Conservation (phyloP, 2,113 vertebrate species). For the Podarcis raffonei region DNA sequence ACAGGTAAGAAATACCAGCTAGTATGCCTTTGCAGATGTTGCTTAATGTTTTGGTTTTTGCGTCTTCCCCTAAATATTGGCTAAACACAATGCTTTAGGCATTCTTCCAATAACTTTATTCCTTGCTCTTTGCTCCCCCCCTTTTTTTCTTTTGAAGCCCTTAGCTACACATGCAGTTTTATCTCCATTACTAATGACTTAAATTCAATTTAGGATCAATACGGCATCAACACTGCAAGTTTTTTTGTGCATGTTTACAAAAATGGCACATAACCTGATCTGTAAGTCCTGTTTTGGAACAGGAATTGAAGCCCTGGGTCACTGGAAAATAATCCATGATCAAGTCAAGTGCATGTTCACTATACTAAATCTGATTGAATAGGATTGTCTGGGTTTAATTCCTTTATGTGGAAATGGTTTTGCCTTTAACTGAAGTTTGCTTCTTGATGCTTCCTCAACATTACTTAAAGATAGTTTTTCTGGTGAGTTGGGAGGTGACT, state of each 20-base stretch:
- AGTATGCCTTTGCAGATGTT: slow-evolving; percentile 32
- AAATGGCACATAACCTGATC: background rate
- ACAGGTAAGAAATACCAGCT: slow-evolving; percentile 81
- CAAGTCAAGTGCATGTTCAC: slow-evolving; percentile 4
- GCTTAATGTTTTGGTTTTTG: background rate
- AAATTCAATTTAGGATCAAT: background rate
- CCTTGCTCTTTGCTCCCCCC: background rate
- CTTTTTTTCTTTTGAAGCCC: background rate
- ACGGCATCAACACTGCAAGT: background rate
- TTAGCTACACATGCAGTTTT: background rate
- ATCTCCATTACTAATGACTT: background rate
- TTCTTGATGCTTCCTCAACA: background rate
- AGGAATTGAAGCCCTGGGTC: slow-evolving; percentile 4
- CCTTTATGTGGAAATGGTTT: background rate
- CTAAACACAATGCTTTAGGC: background rate
- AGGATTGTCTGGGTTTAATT: slow-evolving; percentile 15
- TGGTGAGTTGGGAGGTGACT: background rate
- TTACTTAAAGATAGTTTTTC: background rate
- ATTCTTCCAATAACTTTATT: background rate
- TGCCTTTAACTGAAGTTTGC: background rate
- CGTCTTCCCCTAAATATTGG: slow-evolving; percentile 25
- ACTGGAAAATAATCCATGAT: background rate
- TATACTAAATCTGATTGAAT: slow-evolving; percentile 13
- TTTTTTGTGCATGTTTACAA: background rate
- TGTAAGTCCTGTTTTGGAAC: slow-evolving; percentile 13